Base-by-base conservation (phyloP, 2,113 vertebrate species). In the Panurus biarmicus region DNA sequence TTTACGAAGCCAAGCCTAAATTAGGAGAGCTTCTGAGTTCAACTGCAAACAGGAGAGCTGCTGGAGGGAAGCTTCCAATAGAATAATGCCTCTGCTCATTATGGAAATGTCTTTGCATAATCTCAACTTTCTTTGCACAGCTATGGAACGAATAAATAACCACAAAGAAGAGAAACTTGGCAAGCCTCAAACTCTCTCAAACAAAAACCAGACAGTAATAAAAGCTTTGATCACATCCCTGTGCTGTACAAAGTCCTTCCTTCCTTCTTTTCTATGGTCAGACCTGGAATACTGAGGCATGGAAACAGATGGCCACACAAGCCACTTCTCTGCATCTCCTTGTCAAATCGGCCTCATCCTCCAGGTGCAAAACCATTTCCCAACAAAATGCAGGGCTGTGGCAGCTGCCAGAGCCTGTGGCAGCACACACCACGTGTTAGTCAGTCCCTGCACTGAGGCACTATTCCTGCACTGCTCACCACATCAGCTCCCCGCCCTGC, bases 111-210 rank as follows among this genome's bases (percentile, higher is more conserved):
- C 79, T 96, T 56, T 75, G 91, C 90, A 95, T 95, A 95, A 94
- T 93, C 82, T 94, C 78, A 88, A 67, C 82, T 80, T 94, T 96
- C 83, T 96, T 90, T 93, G 69, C 88, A 58, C 94, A 90, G 89
- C 67, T 83, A 90, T 17, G 60, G 90, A 96, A 94, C 2, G 6
- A 92, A 79, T 58, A 95, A 92, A 79, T 87, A 85, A 91, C 91
- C 91, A 73, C 94, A 96, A 87, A 95, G 96, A 90, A 51, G 70
- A 94, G 81, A 93, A 96, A 96, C 92, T 82, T 95, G 95, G 95
- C 93, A 94, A 87, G 70, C 71, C 40, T 92, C 62, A 62, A 87
- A 79, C 73, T 87, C 83, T 94, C 89, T 73, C 83, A 93, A 90
- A 93, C 92, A 93, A 84, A 87, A 95, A 73, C 81, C 90, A 97